phyloP scores from a whole-genome alignment of 1,140 invertebrate species.

The Formica selysi region DNA sequence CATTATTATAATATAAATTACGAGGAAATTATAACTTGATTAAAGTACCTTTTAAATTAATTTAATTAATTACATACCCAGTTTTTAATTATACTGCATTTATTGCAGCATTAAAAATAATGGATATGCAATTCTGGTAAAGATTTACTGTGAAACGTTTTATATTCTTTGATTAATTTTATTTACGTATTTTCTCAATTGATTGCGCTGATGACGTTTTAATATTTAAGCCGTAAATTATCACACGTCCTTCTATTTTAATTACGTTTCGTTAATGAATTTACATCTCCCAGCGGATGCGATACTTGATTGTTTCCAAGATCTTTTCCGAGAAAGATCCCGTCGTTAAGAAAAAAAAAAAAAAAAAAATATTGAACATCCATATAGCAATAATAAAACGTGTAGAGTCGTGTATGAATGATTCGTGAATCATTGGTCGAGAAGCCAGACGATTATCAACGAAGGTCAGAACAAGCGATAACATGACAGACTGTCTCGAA shows the following conservation, averaged over 20 bases:
- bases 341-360: constrained; percentile 6
- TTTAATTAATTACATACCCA: background rate
- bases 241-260: background rate
- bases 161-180: constrained; percentile 9
- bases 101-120: background rate
- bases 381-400: background rate
- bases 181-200: constrained; percentile 13
- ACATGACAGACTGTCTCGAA: background rate
- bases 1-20: background rate
- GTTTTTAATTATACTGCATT: background rate
- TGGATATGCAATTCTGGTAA: background rate
- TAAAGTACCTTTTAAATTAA: background rate
- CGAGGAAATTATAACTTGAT: background rate
- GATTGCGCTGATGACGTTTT: background rate
- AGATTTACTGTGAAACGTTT: background rate
- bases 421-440: constrained; percentile 15
- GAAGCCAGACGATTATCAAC: constrained; percentile 37
- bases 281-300: background rate
- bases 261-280: constrained; percentile 12
- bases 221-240: constrained; percentile 29
- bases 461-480: constrained; percentile 37
- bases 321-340: constrained; percentile 26
- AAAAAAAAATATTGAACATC: background rate
- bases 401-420: background rate
- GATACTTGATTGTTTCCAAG: constrained; percentile 38